These are phyloP conservation scores for Penaeus monodon DNA, from an alignment of 2,888 invertebrate species.

Conservation along the genomic window DNA sequence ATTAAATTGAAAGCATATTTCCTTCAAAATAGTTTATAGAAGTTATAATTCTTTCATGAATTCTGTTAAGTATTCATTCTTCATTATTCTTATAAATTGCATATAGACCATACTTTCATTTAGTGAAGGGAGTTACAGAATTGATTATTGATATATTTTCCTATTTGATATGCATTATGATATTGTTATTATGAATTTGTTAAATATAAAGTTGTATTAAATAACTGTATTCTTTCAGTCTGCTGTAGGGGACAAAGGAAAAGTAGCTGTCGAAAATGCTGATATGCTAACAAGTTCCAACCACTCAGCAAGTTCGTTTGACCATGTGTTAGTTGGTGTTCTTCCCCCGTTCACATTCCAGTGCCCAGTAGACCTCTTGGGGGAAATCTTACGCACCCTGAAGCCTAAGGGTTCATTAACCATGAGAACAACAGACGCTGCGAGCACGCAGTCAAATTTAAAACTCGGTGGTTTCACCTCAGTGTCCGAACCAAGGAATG, in stretches of 20 bases:
- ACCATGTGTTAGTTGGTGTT: conserved; percentile 55
- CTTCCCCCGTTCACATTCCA: conserved; percentile 51
- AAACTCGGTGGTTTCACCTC: conserved; percentile 61
- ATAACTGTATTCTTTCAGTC: conserved; percentile 40
- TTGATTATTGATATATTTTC: no score
- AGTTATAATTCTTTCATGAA: no score
- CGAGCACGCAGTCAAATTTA: conserved; percentile 28
- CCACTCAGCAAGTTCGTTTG: conserved; percentile 48
- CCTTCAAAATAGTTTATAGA: no score
- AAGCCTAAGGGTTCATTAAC: conserved; percentile 55
- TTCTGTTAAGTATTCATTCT: neutral
- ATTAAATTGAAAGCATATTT: no score
- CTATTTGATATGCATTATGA: neutral
- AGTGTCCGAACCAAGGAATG: conserved; percentile 36
- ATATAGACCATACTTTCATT: neutral
- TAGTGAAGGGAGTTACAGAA: no score
- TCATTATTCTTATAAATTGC: neutral
- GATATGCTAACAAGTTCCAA: conserved; percentile 56
- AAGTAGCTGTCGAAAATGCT: conserved; percentile 61
- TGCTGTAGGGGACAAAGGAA: conserved; percentile 55
- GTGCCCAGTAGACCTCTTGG: conserved; percentile 35
- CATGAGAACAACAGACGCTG: conserved; percentile 32
- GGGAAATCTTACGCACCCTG: conserved; percentile 54
- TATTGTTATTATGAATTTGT: no score
- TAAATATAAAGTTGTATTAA: neutral